Evolutionary conservation across 2,797 vertebrate genomes (phyloP).

Genomic region (Trematomus bernacchii): DNA sequence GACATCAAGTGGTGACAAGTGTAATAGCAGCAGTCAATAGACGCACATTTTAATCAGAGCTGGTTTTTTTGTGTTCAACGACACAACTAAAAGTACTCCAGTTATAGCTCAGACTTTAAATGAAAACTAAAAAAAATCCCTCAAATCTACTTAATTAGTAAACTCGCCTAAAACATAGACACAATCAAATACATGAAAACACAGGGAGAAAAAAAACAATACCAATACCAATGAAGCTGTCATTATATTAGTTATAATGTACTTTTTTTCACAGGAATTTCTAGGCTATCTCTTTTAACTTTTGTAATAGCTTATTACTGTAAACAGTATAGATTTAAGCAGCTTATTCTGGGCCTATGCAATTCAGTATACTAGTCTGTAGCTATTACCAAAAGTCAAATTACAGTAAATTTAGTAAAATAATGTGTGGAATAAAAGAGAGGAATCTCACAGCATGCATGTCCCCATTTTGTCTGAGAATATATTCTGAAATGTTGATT

Average conservation of each 20-base stretch:
- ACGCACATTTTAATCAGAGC: background rate
- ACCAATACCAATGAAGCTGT: background rate
- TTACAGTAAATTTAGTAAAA: background rate
- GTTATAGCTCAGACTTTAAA: too few species aligned
- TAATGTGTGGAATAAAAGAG: background rate
- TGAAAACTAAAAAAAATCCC: too few species aligned
- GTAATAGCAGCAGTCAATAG: background rate
- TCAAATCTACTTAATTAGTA: too few species aligned
- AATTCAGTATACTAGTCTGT: background rate
- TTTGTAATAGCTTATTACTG: background rate
- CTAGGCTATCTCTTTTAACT: background rate
- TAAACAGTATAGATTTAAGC: background rate
- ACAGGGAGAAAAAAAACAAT: background rate
- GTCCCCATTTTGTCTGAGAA: background rate
- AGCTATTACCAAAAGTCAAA: background rate
- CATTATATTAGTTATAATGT: background rate
- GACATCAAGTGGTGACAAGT: constrained; percentile 53
- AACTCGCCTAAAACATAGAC: too few species aligned
- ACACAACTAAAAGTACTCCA: too few species aligned
- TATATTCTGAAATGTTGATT: background rate
- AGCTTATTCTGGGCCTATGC: background rate
- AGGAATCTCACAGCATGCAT: background rate
- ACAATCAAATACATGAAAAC: too few species aligned
- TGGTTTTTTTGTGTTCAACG: background rate
- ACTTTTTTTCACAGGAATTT: background rate